Conservation (phyloP, 2,888 invertebrate species). For the Dynastes grantii region DNA sequence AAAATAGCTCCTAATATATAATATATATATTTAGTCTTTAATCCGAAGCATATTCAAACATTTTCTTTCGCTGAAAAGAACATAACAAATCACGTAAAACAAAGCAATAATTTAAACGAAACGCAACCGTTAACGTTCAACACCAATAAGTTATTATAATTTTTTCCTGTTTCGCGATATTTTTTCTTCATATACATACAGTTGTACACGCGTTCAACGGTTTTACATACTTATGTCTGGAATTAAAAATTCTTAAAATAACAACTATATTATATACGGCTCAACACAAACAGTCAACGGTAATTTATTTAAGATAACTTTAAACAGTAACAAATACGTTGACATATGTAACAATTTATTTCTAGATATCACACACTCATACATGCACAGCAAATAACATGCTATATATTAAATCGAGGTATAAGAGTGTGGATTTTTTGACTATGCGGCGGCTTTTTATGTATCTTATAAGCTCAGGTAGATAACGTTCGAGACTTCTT, state of each 20-base stretch:
- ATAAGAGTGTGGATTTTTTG: not conserved
- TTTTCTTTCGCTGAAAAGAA: not conserved
- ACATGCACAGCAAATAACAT: not conserved
- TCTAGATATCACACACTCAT: not conserved
- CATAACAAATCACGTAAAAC: conserved; percentile 25
- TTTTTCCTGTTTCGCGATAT: conserved; percentile 7
- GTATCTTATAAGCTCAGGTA: conserved; percentile 20
- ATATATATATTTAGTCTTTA: too few species aligned
- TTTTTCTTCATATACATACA: not conserved
- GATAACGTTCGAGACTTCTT: conserved; percentile 20
- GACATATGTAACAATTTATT: conserved; percentile 36
- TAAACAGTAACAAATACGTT: conserved; percentile 17
- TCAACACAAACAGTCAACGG: not conserved
- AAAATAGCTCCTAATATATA: too few species aligned
- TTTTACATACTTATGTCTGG: not conserved
- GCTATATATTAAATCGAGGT: conserved; percentile 22
- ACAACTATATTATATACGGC: conserved; percentile 6
- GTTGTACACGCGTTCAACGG: not conserved
- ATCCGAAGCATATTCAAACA: not conserved
- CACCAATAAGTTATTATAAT: conserved; percentile 7
- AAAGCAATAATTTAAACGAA: conserved; percentile 20
- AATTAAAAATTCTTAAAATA: conserved; percentile 9
- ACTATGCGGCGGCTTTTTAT: conserved; percentile 29
- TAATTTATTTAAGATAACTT: conserved; percentile 33
- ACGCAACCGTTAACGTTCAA: conserved; percentile 2